Conservation (phyloP, 2,113 vertebrate genomes). For the Neoarius graeffei region DNA sequence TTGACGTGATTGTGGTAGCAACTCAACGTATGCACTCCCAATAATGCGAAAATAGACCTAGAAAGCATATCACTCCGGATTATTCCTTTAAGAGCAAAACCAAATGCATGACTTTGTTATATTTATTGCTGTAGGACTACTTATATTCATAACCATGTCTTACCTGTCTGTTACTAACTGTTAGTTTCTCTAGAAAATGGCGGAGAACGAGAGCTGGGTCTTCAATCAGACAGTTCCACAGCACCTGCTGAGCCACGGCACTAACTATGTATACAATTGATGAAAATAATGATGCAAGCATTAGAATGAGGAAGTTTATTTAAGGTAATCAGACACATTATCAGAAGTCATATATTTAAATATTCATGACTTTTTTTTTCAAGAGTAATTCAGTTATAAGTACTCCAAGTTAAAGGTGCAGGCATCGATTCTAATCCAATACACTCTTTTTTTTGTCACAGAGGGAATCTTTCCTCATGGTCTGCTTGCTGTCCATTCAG, state of each 20-base stretch:
- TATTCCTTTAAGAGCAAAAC: too few species aligned
- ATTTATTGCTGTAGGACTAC: neutral
- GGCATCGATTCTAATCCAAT: too few species aligned
- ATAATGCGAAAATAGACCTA: too few species aligned
- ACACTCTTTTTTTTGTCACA: too few species aligned
- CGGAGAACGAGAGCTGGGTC: constrained; percentile 95
- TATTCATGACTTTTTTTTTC: neutral
- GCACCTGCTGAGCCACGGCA: constrained; percentile 94
- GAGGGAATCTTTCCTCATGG: too few species aligned
- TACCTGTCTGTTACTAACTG: constrained; percentile 97
- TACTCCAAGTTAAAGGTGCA: neutral
- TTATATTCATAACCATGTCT: neutral
- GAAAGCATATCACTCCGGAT: too few species aligned
- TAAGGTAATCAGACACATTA: neutral
- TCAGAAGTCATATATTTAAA: neutral
- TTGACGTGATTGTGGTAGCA: too few species aligned
- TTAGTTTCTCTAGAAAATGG: constrained; percentile 96
- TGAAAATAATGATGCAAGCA: neutral
- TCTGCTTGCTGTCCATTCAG: too few species aligned
- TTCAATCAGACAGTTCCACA: constrained; percentile 98
- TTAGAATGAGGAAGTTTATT: neutral
- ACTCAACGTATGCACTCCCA: too few species aligned
- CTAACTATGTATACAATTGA: constrained; percentile 77
- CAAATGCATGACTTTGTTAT: neutral
- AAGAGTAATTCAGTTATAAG: too few species aligned